Evolutionary conservation across 2,888 invertebrate species (phyloP), one percentile per base, ranked within the genome.

Genomic region (Hartigia nigra): DNA sequence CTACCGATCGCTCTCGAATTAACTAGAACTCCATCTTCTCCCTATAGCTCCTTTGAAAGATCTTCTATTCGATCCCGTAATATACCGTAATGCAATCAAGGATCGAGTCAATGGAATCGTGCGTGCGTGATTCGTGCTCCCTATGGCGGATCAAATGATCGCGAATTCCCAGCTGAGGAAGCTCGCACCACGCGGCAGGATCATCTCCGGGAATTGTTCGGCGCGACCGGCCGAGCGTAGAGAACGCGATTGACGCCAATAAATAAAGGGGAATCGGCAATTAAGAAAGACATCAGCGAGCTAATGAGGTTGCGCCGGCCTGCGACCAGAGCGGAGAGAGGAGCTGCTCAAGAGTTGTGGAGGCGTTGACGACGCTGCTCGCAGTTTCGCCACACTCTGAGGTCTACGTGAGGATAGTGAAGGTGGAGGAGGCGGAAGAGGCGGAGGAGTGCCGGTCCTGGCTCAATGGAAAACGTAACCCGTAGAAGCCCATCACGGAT

Each of bases 261-360:
- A 87, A 90, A 90, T 88, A 90, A 87, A 85, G 82, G 82, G 86
- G 85, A 85, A 84, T 82, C 86, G 83, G 87, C 88, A 90, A 90
- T 90, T 90, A 90, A 90, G 89, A 89, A 86, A 88, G 89, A 89
- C 90, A 89, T 90, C 89, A 90, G 87, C 81, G 87, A 87, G 88
- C 88, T 90, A 90, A 90, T 90, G 89, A 90, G 89, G 85, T 89
- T 88, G 87, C 90, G 86, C 86, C 83, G 82, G 80, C 78, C 80
- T 83, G 83, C 23, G 55, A 55, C 55, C 23, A 55, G 55, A 31
- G 31, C 32, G n/a, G 31, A 35, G 74, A 74, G 74, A 12, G 12
- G 39, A 55, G 23, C 23, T 9, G 55, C 55, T 55, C 9, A 23
- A 55, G 55, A 55, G 55, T 55, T 2, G 55, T 55, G 55, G 55